These are phyloP conservation scores for Azemiops feae DNA, from an alignment of 2,113 vertebrate genomes.

Conservation along the genomic window DNA sequence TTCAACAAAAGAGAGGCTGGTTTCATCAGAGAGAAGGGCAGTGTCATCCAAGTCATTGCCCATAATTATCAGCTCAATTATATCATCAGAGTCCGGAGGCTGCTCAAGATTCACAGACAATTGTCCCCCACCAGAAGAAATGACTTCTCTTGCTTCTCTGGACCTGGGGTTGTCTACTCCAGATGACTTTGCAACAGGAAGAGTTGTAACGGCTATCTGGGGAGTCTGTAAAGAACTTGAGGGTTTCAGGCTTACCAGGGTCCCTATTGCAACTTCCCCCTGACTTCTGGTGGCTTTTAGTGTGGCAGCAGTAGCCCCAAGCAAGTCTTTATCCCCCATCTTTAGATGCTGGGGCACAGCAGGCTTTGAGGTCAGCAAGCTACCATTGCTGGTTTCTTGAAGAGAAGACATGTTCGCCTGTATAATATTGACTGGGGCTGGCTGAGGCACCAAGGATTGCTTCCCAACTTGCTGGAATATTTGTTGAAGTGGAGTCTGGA, in stretches of 20 bases:
- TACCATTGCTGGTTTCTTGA: slow-evolving; percentile 45
- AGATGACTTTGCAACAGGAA: slow-evolving; percentile 51
- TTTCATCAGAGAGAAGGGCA: slow-evolving; percentile 14
- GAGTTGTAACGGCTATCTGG: slow-evolving; percentile 10
- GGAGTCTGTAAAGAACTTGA: slow-evolving; percentile 25
- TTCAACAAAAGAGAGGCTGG: slow-evolving; percentile 19
- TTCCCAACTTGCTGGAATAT: slow-evolving; percentile 66
- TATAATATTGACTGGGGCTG: slow-evolving; percentile 16
- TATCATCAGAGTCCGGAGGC: slow-evolving; percentile 58
- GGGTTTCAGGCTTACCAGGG: slow-evolving; percentile 26
- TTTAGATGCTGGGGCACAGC: background rate
- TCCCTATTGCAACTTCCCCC: slow-evolving; percentile 30
- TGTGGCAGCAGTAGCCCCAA: background rate
- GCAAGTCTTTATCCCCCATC: background rate
- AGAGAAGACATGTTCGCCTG: slow-evolving; percentile 47
- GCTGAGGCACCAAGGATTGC: slow-evolving; percentile 51
- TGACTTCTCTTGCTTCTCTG: slow-evolving; percentile 55
- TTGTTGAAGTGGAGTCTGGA: slow-evolving; percentile 69
- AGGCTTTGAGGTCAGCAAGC: slow-evolving; percentile 35
- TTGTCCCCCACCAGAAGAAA: slow-evolving; percentile 31
- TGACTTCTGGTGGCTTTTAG: slow-evolving; percentile 47
- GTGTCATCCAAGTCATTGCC: slow-evolving; percentile 38
- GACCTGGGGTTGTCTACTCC: slow-evolving; percentile 32
- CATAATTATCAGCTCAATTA: slow-evolving; percentile 54
- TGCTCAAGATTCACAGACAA: slow-evolving; percentile 1